Evolutionary conservation across 1,140 invertebrate species (phyloP).

Genomic region (Drosophila paulistorum): DNA sequence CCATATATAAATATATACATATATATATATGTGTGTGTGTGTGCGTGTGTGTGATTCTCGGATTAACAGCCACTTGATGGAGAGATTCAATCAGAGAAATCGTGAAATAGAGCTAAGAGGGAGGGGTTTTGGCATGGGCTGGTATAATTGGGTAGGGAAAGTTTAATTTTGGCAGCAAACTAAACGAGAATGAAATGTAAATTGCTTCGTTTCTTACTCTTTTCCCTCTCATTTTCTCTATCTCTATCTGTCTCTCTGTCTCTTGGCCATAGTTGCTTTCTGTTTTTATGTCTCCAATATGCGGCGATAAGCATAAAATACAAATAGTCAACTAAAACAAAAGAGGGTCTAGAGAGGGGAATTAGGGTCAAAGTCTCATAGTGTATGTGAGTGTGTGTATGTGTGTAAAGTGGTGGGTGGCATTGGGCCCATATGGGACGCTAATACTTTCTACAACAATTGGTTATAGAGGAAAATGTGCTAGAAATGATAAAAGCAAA

Average conservation of each 20-base stretch:
- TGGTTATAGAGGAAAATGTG: slow-evolving; percentile 5
- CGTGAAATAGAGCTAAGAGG: neutral
- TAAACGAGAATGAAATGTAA: slow-evolving; percentile 63
- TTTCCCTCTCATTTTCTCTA: neutral
- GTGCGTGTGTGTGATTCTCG: neutral
- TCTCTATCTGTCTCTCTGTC: neutral
- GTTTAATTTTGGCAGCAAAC: slow-evolving; percentile 45
- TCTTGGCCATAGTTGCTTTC: slow-evolving; percentile 12
- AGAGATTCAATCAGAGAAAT: neutral
- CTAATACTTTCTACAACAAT: neutral
- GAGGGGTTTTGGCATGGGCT: neutral
- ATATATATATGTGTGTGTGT: too few relatives aligned
- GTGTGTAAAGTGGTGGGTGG: neutral
- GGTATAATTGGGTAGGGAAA: neutral
- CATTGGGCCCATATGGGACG: slow-evolving; percentile 21
- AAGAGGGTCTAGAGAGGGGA: neutral
- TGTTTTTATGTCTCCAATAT: slow-evolving; percentile 50
- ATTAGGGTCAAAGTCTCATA: too few relatives aligned
- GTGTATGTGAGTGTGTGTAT: too few relatives aligned
- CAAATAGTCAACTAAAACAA: slow-evolving; percentile 32
- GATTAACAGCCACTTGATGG: slow-evolving; percentile 49
- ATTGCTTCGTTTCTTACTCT: slow-evolving; percentile 29
- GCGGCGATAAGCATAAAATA: slow-evolving; percentile 60
- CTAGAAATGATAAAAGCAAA: neutral
- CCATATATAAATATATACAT: too few relatives aligned